Percentiles rank a stretch among this genome's conserved stretches.
These are phyloP conservation scores for Yponomeuta evonymella DNA, from an alignment of 2,888 invertebrate genomes.

Conservation along the genomic window DNA sequence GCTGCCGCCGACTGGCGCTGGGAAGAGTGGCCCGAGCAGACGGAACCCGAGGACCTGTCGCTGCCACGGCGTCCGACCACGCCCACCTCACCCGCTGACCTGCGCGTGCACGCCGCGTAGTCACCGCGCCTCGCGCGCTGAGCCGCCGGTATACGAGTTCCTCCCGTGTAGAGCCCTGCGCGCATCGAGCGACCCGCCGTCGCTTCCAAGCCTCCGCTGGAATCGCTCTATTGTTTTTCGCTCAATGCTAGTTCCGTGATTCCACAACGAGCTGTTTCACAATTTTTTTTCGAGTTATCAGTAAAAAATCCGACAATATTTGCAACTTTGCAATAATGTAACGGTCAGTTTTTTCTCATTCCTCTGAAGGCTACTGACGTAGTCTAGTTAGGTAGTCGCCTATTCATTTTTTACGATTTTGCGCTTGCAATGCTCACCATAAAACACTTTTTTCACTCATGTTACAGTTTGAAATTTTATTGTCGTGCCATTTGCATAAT, in stretches of 20 bases:
- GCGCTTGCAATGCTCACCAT: slow-evolving; percentile 53
- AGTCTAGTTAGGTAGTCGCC: slow-evolving; percentile 56
- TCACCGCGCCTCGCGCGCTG: slow-evolving; percentile 45
- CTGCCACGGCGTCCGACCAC: slow-evolving; percentile 76
- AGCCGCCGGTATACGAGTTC: slow-evolving; percentile 85
- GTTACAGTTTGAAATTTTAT: slow-evolving; percentile 68
- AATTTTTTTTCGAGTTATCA: neutral
- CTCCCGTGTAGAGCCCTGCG: slow-evolving; percentile 75
- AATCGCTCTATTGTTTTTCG: neutral
- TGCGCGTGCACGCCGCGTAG: slow-evolving; percentile 70
- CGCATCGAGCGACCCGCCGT: slow-evolving; percentile 28
- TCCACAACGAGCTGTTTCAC: slow-evolving; percentile 4
- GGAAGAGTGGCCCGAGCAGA: slow-evolving; percentile 85
- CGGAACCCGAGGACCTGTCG: slow-evolving; percentile 93
- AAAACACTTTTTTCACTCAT: slow-evolving; percentile 54
- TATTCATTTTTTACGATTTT: slow-evolving; percentile 47
- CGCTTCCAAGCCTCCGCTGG: slow-evolving; percentile 28
- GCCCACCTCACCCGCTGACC: slow-evolving; percentile 69
- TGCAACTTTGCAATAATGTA: slow-evolving; percentile 20
- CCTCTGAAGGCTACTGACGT: slow-evolving; percentile 39
- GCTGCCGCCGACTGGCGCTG: slow-evolving; percentile 62
- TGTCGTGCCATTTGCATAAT: slow-evolving; percentile 71
- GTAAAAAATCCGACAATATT: slow-evolving; percentile 7
- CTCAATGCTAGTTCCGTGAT: slow-evolving; percentile 3
- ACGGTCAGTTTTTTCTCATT: slow-evolving; percentile 37